Percentiles rank a stretch among this genome's conserved stretches.
phyloP scores from a whole-genome alignment of 37 sponge, comb jelly and placozoan species.

The Aplysina aerophoba region DNA sequence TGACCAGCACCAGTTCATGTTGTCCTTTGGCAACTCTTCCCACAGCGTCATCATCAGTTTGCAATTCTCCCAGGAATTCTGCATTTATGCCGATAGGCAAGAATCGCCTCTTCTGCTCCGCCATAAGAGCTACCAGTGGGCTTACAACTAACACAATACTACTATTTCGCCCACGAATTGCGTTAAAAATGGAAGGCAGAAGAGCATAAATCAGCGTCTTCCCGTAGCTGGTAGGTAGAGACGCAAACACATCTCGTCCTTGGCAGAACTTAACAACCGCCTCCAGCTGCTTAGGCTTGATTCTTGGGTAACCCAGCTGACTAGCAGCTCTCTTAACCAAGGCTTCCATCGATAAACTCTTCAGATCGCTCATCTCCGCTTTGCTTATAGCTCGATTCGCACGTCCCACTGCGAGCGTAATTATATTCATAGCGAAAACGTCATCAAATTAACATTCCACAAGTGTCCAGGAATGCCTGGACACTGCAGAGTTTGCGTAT shows the following conservation, averaged over 20 bases:
- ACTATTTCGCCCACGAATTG: neutral
- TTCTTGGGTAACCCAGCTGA: neutral
- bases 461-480: too few relatives aligned
- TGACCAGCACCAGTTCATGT: constrained; percentile 24
- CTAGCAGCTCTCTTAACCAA: neutral
- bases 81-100: constrained; percentile 17
- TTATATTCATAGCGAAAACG: too few relatives aligned
- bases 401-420: too few relatives aligned
- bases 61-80: constrained; percentile 23
- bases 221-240: constrained; percentile 25
- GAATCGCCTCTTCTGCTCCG: constrained; percentile 23
- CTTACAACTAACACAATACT: constrained; percentile 34
- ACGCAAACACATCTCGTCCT: constrained; percentile 19
- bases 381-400: too few relatives aligned
- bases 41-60: neutral
- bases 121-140: constrained; percentile 28
- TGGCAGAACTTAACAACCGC: neutral
- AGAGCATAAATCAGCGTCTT: constrained; percentile 16
- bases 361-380: neutral
- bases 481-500: too few relatives aligned
- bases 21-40: neutral
- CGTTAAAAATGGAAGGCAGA: neutral
- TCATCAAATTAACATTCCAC: too few relatives aligned
- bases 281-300: constrained; percentile 8
- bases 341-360: neutral